Evolutionary conservation across 2,888 invertebrate genomes (phyloP), one percentile per base, ranked within the genome.

Genomic region (Agapostemon virescens): DNA sequence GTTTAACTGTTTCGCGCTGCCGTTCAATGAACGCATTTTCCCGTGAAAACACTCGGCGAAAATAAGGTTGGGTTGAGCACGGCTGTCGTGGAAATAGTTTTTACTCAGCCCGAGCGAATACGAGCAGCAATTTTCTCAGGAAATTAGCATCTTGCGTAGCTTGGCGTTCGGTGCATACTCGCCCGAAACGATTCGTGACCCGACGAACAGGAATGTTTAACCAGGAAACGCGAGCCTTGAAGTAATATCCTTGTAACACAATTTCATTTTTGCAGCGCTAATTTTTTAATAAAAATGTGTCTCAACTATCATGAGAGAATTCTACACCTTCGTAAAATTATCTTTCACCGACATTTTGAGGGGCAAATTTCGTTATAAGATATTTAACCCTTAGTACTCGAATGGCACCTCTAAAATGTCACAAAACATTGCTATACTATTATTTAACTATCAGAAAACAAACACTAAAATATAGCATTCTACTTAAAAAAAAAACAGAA

Each of bases 91-190:
- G 30, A 45, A 40, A 64, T 23, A 36, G n/a, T 52, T 70, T 71
- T 52, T 36, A 23, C 45, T 38, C 23, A 23, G 30, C 5, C 1
- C 40, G 13, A 4, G 36, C 42, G 4, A 70, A 69, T 67, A 55
- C 61, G 49, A 49, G 52, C 40, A 20, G 69, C 40, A 76, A 81
- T 82, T 69, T 81, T 40, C 64, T n/a, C 61, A 7, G 38, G 69
- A 36, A 81, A 81, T 80, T 81, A 80, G 68, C 63, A 69, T 64
- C 30, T 23, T 23, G 33, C 26, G 26, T 13, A 33, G 63, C 30
- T 40, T 23, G 17, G 45, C 33, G 55, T 23, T 15, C 23, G 55
- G 26, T 9, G 40, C 42, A 42, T 45, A 36, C 20, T 76, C 23
- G 33, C 23, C 9, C 4, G 55, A 26, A 58, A 69, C 63, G 58